Evolutionary conservation across 2,113 vertebrate genomes (phyloP).

Genomic region (Shinisaurus crocodilurus): DNA sequence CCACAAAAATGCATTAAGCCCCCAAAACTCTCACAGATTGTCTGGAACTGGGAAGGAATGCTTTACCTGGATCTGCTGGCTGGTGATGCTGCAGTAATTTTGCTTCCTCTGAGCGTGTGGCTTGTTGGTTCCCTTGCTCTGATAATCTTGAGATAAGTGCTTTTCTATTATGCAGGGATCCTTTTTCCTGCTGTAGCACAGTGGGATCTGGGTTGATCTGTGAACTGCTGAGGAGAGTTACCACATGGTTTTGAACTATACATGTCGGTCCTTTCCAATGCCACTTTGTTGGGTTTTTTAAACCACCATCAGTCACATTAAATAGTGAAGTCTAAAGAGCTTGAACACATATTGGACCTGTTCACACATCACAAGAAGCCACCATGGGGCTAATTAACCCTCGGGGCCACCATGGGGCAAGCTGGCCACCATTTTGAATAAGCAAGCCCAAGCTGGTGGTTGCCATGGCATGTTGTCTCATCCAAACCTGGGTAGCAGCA

Average conservation of each 20-base stretch:
- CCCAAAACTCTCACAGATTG: background rate
- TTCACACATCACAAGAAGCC: background rate
- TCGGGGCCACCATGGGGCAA: too few species aligned
- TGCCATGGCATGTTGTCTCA: too few species aligned
- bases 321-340: slow-evolving; percentile 16
- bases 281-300: slow-evolving; percentile 9
- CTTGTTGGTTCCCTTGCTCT: background rate
- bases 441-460: too few species aligned
- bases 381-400: too few species aligned
- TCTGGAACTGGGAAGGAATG: background rate
- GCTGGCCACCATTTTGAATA: too few species aligned
- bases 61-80: background rate
- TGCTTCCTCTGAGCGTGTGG: background rate
- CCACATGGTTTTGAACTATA: background rate
- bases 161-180: background rate
- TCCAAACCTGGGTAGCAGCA: too few species aligned
- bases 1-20: background rate
- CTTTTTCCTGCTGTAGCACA: background rate
- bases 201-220: background rate
- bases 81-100: background rate
- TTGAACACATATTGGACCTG: background rate
- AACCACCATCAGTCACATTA: slow-evolving; percentile 3
- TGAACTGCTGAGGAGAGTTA: background rate
- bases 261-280: background rate
- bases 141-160: background rate